Percentiles rank a stretch among this genome's conserved stretches.
phyloP scores from a whole-genome alignment of 1,140 invertebrate genomes.

The Ruditapes philippinarum region DNA sequence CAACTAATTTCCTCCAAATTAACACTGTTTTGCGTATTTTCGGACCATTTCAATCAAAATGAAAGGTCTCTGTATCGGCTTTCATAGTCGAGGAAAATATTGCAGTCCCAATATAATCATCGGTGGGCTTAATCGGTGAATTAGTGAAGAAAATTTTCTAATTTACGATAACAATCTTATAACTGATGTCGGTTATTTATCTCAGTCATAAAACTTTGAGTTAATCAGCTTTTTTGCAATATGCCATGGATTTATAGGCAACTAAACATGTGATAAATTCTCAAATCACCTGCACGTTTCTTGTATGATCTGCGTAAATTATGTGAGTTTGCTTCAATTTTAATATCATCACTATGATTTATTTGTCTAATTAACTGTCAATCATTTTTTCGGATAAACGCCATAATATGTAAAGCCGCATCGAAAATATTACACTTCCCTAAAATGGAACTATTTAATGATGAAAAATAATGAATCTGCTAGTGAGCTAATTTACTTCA shows the following conservation, averaged over 20 bases:
- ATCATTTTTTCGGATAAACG: conserved; percentile 9
- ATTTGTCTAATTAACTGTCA: conserved; percentile 35
- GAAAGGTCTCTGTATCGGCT: background rate
- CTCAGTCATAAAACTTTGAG: conserved; percentile 55
- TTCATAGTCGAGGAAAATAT: background rate
- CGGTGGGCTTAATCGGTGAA: conserved; percentile 52
- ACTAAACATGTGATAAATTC: conserved; percentile 50
- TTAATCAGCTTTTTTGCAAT: conserved; percentile 66
- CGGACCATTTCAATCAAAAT: conserved; percentile 37
- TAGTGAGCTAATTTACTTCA: background rate
- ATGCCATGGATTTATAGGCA: conserved; percentile 56
- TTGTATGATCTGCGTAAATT: conserved; percentile 16
- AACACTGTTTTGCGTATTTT: conserved; percentile 53
- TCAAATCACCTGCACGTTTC: conserved; percentile 49
- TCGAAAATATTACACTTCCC: conserved; percentile 24
- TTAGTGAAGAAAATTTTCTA: conserved; percentile 68
- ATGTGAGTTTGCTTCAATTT: conserved; percentile 31
- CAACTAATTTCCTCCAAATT: conserved; percentile 63
- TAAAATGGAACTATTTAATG: conserved; percentile 1
- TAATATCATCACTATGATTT: conserved; percentile 28
- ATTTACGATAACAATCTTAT: conserved; percentile 66
- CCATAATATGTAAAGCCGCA: conserved; percentile 33
- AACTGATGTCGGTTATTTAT: conserved; percentile 48
- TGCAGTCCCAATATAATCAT: background rate
- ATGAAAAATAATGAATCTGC: background rate